Evolutionary conservation across 2,888 invertebrate genomes (phyloP).

Genomic region (Ectemnius continuus): DNA sequence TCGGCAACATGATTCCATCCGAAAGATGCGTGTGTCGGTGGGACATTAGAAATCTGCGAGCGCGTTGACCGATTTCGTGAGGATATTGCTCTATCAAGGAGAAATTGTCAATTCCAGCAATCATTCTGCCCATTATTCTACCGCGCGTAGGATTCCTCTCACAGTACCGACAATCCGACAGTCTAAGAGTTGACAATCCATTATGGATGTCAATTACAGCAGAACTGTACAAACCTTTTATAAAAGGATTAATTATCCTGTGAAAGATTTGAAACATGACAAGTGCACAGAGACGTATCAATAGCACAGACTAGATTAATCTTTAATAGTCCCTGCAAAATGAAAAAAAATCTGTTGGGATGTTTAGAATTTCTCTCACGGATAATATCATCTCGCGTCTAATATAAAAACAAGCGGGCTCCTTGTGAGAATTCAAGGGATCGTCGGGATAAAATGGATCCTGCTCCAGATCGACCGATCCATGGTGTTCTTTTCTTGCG

Average conservation of each 20-base stretch:
- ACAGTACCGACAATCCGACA: background rate
- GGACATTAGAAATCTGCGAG: conserved; percentile 10
- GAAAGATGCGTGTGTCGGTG: background rate
- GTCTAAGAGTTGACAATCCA: too few relatives aligned
- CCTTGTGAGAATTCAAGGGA: conserved; percentile 13
- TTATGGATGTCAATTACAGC: background rate
- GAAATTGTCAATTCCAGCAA: background rate
- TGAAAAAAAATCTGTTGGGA: background rate
- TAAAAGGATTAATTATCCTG: background rate
- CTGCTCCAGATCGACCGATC: conserved; percentile 28
- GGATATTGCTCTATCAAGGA: conserved; percentile 6
- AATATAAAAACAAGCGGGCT: too few relatives aligned
- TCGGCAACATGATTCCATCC: conserved; percentile 1
- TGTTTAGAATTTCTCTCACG: too few relatives aligned
- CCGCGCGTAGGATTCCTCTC: background rate
- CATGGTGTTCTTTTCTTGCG: conserved; percentile 64
- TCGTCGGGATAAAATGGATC: conserved; percentile 6
- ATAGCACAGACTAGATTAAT: conserved; percentile 70
- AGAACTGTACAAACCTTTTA: background rate
- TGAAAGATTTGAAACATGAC: conserved; percentile 8
- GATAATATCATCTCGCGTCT: too few relatives aligned
- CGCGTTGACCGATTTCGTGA: conserved; percentile 8
- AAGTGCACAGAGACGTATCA: conserved; percentile 43
- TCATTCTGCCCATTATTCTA: background rate
- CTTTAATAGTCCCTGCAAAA: conserved; percentile 6